A percentile compares a stretch with the other conserved stretches of the same genome.
Conservation (phyloP, 2,113 vertebrate species). For the Pygoscelis adeliae region DNA sequence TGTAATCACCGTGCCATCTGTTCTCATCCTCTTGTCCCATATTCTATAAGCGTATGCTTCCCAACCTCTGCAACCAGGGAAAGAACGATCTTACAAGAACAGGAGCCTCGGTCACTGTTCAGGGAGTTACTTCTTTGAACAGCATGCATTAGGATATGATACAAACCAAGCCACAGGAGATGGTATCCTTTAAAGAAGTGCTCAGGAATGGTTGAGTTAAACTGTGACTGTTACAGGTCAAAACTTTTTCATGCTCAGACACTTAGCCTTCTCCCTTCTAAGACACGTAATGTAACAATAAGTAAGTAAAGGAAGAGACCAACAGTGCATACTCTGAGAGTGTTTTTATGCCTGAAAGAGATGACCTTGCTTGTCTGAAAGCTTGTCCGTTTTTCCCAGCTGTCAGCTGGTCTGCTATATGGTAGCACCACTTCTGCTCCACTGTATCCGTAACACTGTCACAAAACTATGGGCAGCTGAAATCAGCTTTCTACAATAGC, state of each 20-base stretch:
- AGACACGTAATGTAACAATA: neutral
- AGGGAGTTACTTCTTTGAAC: neutral
- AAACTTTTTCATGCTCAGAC: neutral
- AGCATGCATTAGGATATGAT: neutral
- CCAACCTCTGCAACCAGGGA: neutral
- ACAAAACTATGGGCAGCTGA: neutral
- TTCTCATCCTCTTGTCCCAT: constrained; percentile 23
- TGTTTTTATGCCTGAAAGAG: neutral
- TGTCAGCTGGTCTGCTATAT: neutral
- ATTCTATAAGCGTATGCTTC: neutral
- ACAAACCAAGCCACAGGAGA: neutral
- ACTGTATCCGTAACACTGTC: neutral
- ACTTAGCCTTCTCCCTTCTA: neutral
- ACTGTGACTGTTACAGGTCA: neutral
- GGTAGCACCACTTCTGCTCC: neutral
- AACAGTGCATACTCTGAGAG: neutral
- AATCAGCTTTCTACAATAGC: neutral
- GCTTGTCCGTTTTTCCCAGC: neutral
- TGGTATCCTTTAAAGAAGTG: neutral
- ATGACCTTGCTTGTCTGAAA: neutral
- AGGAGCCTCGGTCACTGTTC: neutral
- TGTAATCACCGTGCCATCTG: constrained; percentile 28
- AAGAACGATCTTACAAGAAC: neutral
- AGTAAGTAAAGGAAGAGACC: neutral
- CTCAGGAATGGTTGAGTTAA: neutral